Evolutionary conservation across 2,797 vertebrate species (phyloP), one percentile per base, ranked within the genome.

Genomic region (Ispidina picta): DNA sequence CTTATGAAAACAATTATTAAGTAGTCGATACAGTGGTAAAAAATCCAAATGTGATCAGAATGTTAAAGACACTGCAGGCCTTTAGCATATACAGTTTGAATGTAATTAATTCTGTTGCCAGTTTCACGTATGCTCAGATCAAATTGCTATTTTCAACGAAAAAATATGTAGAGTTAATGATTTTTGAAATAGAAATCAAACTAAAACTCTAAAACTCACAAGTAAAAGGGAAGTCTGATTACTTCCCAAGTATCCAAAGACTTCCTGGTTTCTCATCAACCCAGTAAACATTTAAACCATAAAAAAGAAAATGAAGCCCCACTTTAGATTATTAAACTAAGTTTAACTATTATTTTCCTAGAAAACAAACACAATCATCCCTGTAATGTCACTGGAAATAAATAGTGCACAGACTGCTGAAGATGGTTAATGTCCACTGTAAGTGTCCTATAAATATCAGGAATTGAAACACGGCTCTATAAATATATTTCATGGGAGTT

Each of bases 401-500:
- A 92, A 81, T 26, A 31, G 58, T 56, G 54, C 56, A 43, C 0
- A 19, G 21, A 29, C 49, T 84, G 78, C 49, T 84, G 68, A 81
- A 88, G 68, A 86, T 59, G 31, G 75, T 76, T 91, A 76, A 88
- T 79, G 89, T 86, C 80, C 89, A 82, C 6, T 18, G 41, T 76
- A 91, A 91, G 22, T 71, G 77, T 49, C 58, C 56, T 89, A 92
- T 82, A 93, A 95, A 94, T 89, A 94, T 33, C 58, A 88, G 56
- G 60, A 88, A 68, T 79, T 86, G 79, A 89, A 94, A 83, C 65
- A 73, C 39, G 15, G 8, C n/a, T 73, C 87, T 94, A 89, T 90
- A 94, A 95, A 92, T 94, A 79, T 20, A 82, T 79, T 95, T 89
- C 71, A 93, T 91, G 49, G 29, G 33, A 79, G 77, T 91, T 93